Percentiles rank a stretch among this genome's conserved stretches.
phyloP scores from a whole-genome alignment of 2,797 vertebrate species.

The Anabacerthia variegaticeps region DNA sequence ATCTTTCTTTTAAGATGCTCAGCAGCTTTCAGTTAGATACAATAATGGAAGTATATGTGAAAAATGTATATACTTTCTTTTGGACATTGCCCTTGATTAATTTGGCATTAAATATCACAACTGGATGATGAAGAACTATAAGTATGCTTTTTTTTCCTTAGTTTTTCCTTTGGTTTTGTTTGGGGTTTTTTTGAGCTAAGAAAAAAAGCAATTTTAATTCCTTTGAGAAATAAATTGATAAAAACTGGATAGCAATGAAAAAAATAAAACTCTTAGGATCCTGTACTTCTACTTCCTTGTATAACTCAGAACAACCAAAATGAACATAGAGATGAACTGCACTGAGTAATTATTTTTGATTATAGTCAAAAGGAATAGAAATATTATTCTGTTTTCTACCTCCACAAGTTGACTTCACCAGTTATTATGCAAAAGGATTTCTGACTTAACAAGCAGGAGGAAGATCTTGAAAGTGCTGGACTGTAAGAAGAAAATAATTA shows the following conservation, averaged over 20 bases:
- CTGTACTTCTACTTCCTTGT: neutral
- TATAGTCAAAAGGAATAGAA: neutral
- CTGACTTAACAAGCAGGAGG: neutral
- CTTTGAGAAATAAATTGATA: neutral
- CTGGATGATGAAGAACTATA: neutral
- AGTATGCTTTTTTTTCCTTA: accelerated
- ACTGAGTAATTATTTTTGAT: neutral
- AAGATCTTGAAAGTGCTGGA: neutral
- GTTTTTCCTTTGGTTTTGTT: too few species aligned
- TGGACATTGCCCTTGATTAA: neutral
- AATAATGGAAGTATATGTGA: neutral
- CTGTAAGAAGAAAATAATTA: neutral
- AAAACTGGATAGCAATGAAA: neutral
- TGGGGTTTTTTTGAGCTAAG: neutral
- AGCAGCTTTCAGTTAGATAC: neutral
- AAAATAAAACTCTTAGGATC: neutral
- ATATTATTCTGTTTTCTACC: neutral
- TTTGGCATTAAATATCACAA: neutral
- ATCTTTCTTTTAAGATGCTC: neutral
- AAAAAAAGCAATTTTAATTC: neutral
- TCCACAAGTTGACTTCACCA: neutral
- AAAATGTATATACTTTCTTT: neutral
- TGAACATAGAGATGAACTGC: neutral
- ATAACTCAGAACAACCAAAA: neutral
- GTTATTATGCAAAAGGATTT: neutral